These are phyloP conservation scores for Hestina assimilis DNA, from an alignment of 1,140 invertebrate genomes.

Conservation along the genomic window DNA sequence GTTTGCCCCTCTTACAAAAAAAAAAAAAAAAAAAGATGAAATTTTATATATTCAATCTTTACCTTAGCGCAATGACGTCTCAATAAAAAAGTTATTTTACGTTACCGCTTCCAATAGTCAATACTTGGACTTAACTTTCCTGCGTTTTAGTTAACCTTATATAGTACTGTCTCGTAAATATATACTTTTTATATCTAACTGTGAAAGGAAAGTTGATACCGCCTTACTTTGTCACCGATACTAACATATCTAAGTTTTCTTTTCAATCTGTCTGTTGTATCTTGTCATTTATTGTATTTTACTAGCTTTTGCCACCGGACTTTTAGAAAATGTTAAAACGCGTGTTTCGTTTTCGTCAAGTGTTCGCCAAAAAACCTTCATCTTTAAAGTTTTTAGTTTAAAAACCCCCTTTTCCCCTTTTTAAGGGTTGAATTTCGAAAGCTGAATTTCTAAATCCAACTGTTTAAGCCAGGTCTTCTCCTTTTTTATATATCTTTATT, in stretches of 20 bases:
- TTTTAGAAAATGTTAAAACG: no score
- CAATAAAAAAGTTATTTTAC: constrained; percentile 6
- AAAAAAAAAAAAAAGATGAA: no score
- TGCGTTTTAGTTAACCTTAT: constrained; percentile 10
- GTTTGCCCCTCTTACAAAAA: no score
- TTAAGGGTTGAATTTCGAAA: no score
- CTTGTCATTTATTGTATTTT: background rate
- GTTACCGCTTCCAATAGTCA: constrained; percentile 5
- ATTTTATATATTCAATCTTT: constrained; percentile 3
- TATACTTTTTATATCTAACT: constrained; percentile 57
- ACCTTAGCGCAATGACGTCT: background rate
- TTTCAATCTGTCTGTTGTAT: background rate
- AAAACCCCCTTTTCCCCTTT: no score
- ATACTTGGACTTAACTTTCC: constrained; percentile 9
- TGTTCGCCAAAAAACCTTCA: no score
- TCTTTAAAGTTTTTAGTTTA: no score
- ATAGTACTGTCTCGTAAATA: constrained; percentile 1
- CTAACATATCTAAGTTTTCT: constrained; percentile 1
- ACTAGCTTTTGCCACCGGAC: no score
- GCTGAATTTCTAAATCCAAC: no score
- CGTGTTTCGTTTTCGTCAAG: no score
- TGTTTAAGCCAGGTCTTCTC: no score
- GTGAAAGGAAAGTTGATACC: constrained; percentile 63
- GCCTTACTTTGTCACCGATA: constrained; percentile 38
- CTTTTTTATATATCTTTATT: no score